phyloP scores from a whole-genome alignment of 2,113 vertebrate species.

The Brienomyrus longianalis region DNA sequence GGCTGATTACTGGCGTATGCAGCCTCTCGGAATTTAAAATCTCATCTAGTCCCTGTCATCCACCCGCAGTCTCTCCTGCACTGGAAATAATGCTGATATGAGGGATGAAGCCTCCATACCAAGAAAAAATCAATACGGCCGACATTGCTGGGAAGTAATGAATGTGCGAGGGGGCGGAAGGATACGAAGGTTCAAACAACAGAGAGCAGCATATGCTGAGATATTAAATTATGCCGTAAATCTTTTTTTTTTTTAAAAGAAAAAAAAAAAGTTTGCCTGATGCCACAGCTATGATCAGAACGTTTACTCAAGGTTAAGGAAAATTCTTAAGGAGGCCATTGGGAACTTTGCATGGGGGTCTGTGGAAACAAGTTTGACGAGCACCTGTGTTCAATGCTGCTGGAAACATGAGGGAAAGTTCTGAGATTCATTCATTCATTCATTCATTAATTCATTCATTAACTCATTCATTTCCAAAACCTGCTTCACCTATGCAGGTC shows the following conservation, averaged over 20 bases:
- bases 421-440: not conserved
- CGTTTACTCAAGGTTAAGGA: not conserved
- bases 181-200: not conserved
- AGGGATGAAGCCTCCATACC: not conserved
- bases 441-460: too few species aligned
- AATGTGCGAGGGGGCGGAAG: not conserved
- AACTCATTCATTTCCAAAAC: not conserved
- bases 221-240: constrained; percentile 12
- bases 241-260: not conserved
- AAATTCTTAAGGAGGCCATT: not conserved
- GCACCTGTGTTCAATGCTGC: not conserved
- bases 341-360: not conserved
- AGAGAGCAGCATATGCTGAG: not conserved
- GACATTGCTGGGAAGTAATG: not conserved
- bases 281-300: not conserved
- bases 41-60: constrained; percentile 8
- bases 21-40: not conserved
- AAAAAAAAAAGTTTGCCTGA: not conserved
- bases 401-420: not conserved
- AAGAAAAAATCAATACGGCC: constrained; percentile 6
- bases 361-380: not conserved
- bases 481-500: not conserved
- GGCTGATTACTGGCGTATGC: not conserved
- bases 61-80: not conserved
- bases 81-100: not conserved